phyloP scores from a whole-genome alignment of 2,113 vertebrate species.

The Myotis yumanensis region DNA sequence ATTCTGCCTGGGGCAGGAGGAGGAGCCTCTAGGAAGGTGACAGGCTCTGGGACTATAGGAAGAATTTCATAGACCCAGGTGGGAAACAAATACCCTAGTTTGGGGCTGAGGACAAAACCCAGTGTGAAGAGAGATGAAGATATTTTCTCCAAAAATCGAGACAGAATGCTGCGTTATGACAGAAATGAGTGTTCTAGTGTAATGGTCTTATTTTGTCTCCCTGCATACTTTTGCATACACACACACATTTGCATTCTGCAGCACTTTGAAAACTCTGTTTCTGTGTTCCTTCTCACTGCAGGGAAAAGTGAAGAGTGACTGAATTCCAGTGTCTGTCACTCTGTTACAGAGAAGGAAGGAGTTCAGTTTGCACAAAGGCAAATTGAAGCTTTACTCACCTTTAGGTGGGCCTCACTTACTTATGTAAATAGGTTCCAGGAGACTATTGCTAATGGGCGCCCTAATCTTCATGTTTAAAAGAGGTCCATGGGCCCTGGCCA shows the following conservation, averaged over 20 bases:
- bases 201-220: background rate
- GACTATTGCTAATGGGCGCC: background rate
- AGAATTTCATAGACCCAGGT: background rate
- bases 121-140: background rate
- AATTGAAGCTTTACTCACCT: background rate
- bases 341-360: background rate
- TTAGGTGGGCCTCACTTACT: background rate
- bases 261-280: constrained; percentile 3
- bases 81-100: background rate
- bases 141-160: background rate
- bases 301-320: background rate
- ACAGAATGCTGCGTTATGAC: background rate
- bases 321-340: background rate
- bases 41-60: background rate
- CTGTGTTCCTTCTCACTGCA: background rate
- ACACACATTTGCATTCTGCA: background rate
- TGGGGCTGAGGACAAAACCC: background rate
- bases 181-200: background rate
- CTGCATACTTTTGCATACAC: background rate
- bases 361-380: background rate
- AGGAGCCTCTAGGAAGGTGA: background rate
- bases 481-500: background rate
- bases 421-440: background rate
- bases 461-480: background rate
- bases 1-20: background rate